Percentiles rank a stretch among this genome's conserved stretches.
Evolutionary conservation across 2,113 vertebrate species (phyloP).

Genomic region (Sceloporus undulatus): DNA sequence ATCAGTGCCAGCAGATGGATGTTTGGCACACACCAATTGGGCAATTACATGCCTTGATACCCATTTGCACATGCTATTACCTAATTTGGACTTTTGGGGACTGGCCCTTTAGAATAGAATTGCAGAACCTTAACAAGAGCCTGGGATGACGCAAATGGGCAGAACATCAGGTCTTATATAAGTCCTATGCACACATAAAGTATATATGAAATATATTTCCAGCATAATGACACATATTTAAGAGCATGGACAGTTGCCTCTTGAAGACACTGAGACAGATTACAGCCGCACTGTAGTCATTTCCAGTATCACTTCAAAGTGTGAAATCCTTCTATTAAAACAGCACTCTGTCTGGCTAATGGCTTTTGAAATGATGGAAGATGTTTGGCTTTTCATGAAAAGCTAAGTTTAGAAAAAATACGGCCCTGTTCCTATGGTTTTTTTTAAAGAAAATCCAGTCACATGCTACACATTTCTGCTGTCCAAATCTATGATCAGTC

Average conservation of each 20-base stretch:
- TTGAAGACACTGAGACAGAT: conserved; percentile 31
- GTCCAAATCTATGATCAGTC: conserved; percentile 68
- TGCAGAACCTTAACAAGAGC: background rate
- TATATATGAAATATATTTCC: background rate
- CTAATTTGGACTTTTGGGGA: background rate
- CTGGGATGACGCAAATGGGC: background rate
- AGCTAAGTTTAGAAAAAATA: conserved; percentile 44
- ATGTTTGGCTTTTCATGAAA: conserved; percentile 61
- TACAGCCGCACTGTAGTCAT: conserved; percentile 49
- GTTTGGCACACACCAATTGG: background rate
- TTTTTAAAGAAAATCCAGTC: conserved; percentile 38
- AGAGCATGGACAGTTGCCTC: background rate
- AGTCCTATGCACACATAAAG: background rate
- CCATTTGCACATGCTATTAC: background rate
- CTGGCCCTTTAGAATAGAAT: accelerated
- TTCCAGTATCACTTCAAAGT: conserved; percentile 34
- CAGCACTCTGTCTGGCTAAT: conserved; percentile 50
- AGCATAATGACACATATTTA: conserved; percentile 10
- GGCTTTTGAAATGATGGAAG: conserved; percentile 69
- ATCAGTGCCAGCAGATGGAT: conserved; percentile 4
- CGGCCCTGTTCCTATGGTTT: conserved; percentile 38
- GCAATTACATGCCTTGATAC: background rate
- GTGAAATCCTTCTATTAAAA: conserved; percentile 69
- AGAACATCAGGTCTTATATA: accelerated
- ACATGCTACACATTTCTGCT: conserved; percentile 48